Evolutionary conservation across 2,797 vertebrate species (phyloP).

Genomic region (Hybognathus amarus): DNA sequence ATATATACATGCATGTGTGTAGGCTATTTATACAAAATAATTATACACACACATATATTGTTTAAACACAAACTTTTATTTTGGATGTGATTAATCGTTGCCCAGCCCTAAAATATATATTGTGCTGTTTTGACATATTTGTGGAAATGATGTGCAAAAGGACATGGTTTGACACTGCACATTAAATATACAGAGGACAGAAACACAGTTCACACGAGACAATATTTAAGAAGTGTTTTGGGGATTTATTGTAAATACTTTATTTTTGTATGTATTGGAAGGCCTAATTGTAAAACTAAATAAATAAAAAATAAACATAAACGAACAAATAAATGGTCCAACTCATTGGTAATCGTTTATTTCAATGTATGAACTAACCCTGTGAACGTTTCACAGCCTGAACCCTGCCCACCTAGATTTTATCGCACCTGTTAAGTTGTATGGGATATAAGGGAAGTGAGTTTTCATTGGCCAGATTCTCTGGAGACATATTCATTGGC

Average conservation of each 20-base stretch:
- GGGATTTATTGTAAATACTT: not conserved
- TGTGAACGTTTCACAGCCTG: not conserved
- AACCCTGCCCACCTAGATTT: not conserved
- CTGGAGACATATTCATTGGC: not conserved
- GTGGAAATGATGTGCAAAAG: not conserved
- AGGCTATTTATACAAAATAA: too few relatives aligned
- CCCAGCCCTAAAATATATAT: not conserved
- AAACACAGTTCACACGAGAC: not conserved
- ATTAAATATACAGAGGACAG: not conserved
- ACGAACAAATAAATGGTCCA: not conserved
- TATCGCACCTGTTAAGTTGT: not conserved
- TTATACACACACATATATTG: too few relatives aligned
- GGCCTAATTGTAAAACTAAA: not conserved
- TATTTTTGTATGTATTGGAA: not conserved
- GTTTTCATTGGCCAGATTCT: not conserved
- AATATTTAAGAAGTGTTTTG: not conserved
- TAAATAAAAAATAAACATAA: not conserved
- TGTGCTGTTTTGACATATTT: not conserved
- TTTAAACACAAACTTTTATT: too few relatives aligned
- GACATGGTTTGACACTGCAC: not conserved
- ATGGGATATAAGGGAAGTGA: not conserved
- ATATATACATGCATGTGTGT: too few relatives aligned
- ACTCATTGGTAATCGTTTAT: not conserved
- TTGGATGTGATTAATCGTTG: too few relatives aligned
- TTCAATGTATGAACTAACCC: not conserved